Base-by-base conservation (phyloP, 2,888 invertebrate species). In the Ichneumon xanthorius region DNA sequence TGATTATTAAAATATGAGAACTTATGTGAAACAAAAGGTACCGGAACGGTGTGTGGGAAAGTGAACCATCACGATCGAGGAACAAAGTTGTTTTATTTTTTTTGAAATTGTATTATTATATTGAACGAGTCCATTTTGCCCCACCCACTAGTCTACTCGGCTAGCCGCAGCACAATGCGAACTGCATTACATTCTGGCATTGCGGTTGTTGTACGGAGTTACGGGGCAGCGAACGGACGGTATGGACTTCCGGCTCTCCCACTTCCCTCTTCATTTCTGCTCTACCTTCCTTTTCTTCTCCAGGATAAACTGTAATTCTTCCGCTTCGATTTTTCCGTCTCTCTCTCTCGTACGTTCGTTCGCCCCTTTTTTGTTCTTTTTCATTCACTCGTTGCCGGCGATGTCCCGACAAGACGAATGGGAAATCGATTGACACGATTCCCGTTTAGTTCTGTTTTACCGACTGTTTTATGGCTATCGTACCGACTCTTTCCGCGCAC, bases 361-460 rank as follows among this genome's bases (percentile, higher is more conserved):
- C 45, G 2, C 63, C 73, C 33, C 3, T 70, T 72, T 26, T 61
- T 61, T 37, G 16, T 78, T 55, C 61, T 70, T 30, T 48, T n/a
- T 67, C 33, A 19, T 71, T 71, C 48, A 14, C 68, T 79, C 79
- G 45, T 75, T 78, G 58, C 72, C n/a, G 58, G 50, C 76, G 77
- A 71, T 67, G 63, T 77, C 67, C 70, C 75, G 61, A 75, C 75
- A 80, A 84, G 83, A 84, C 75, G 79, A 84, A 84, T 84, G 75
- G 79, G 63, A 75, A 79, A 84, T 84, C 83, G 79, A 84, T 84
- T 55, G 45, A 53, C 48, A 19, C 30, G 55, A 79, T 80, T 55
- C 75, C 63, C 75, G 70, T 83, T 79, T 67, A 75, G 53, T 63
- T 75, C 68, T 30, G 63, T 84, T 84, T 58, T 50, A 45, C 53